phyloP scores from a whole-genome alignment of 1,140 invertebrate genomes.

The Tetragonula clypearis region DNA sequence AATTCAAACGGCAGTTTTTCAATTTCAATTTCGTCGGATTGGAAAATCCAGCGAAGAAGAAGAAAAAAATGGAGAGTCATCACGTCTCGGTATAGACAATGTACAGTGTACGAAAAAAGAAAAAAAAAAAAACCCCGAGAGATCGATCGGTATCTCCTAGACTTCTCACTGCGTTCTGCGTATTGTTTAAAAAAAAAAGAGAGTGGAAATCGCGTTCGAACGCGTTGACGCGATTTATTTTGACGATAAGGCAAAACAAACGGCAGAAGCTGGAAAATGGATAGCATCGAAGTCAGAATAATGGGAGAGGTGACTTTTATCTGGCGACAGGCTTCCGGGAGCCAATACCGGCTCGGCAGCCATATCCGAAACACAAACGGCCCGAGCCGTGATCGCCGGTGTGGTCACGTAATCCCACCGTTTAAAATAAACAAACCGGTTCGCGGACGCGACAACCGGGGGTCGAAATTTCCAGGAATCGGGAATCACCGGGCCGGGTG shows the following conservation, averaged over 20 bases:
- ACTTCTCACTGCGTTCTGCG: not conserved
- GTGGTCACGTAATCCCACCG: slow-evolving; percentile 7
- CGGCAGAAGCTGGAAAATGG: not conserved
- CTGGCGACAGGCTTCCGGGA: not conserved
- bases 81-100: no score
- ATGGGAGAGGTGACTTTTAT: not conserved
- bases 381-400: not conserved
- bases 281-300: not conserved
- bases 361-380: slow-evolving; percentile 4
- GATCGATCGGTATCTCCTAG: not conserved
- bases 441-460: not conserved
- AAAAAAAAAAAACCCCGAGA: not conserved
- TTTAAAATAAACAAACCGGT: slow-evolving; percentile 47
- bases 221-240: not conserved
- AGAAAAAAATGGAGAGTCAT: no score
- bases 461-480: slow-evolving; percentile 29
- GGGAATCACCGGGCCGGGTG: slow-evolving; percentile 4
- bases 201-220: not conserved
- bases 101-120: not conserved
- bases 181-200: no score
- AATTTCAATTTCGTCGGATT: no score
- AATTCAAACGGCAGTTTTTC: no score
- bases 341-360: not conserved
- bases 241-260: not conserved
- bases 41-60: no score